Base-by-base conservation (phyloP, 2,113 vertebrate genomes). In the Paramormyrops kingsleyae region DNA sequence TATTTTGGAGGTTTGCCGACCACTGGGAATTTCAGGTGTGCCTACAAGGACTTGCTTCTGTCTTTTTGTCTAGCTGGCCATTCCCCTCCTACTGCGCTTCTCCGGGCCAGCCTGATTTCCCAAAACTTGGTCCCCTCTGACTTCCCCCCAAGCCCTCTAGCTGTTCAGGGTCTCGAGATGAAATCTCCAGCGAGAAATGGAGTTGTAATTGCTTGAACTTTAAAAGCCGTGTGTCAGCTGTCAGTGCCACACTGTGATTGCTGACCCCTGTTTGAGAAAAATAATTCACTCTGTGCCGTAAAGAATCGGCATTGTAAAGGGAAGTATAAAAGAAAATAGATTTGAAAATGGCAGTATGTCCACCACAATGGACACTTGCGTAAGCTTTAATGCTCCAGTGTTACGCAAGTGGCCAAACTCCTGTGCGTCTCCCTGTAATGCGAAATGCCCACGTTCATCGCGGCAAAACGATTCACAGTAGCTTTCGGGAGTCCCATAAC, bases 1-100 rank as follows among this genome's bases (percentile, higher is more conserved):
- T 99, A 98, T 95, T 99, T 99, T 92, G 98, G 98, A 87, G 99
- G 99, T 50, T 92, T 99, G 91, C 98, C 98, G 87, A 97, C 96
- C 0, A 93, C 97, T 66, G 96, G 97, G 92, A 99, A 97, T 92
- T 96, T 99, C 94, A 99, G 99, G 99, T 99, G 96, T 9, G 31
- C 35, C 19, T 44, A 5, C 9, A 0, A 4, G 44, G n/a, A 53
- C 17, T 35, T 21, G 15, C 46, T 87, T 27, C 24, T 15, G 19
- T 83, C 0, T 13, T 15, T 19, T 50, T 87, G 85, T 35, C 49
- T n/a, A 4, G 13, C 19, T 52, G 47, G 17, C n/a, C n/a, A 52
- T 44, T 46, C n/a, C 47, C 6, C 83, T 39, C 85, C 24, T 17
- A 21, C 10, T n/a, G 47, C 35, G n/a, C 31, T 50, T 35, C 44